Evolutionary conservation across 2,797 vertebrate genomes (phyloP), one percentile per base, ranked within the genome.

Genomic region (Labroides dimidiatus): DNA sequence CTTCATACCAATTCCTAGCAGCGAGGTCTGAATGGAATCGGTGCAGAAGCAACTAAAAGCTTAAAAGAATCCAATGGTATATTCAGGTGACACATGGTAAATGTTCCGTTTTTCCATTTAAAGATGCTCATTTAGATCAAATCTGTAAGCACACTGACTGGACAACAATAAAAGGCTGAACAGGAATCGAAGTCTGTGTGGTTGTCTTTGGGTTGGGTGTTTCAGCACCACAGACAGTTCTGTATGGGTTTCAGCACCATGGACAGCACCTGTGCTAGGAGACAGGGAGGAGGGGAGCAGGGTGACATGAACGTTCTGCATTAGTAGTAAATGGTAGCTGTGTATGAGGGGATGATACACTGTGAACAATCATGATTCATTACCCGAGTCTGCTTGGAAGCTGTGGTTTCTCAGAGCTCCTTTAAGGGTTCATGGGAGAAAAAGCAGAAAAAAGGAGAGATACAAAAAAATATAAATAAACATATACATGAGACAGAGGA

Each of bases 181-280:
- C 17, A 30, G 21, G 6, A 30, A 33, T 23, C 12, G 33, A 24
- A 48, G 33, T 63, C 4, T 6, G 51, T 51, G 42, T 57, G 53
- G 1, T 19, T 53, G 48, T 49, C 21, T 15, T 24, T 17, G 65
- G 30, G 12, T 51, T 50, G 81, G 64, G 68, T 47, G 41, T 73
- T 80, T 86, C 69, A 82, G 84, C 69, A 87, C 77, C 72, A 59
- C 4, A 60, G 72, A 69, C 56, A 75, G 72, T 37, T 39, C n/a
- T 63, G 60, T 41, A 20, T 67, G 61, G 49, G 5, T 20, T 85
- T 86, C 81, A 85, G 84, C 62, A 86, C 87, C 83, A 64, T 14
- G 79, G 89, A 90, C 82, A 89, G 84, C 62, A 70, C 58, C 33
- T 15, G 24, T 19, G 43, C 43, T 45, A 4, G 27, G 30, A 60